These are phyloP conservation scores for Dermatemys mawii DNA, from an alignment of 2,113 vertebrate species.

Conservation along the genomic window DNA sequence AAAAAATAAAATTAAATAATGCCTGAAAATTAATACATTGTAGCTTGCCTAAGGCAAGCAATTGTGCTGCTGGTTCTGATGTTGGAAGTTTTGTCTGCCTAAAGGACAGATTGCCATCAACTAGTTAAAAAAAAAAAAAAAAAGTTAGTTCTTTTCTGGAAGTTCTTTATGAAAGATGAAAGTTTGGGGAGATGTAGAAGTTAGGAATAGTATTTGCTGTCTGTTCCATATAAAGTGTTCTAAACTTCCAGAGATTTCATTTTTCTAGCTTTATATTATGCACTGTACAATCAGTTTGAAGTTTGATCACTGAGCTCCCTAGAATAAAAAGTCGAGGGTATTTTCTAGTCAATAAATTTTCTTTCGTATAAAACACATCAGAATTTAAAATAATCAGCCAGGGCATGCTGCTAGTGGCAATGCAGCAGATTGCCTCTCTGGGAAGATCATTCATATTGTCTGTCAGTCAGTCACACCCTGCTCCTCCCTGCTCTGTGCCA, in stretches of 20 bases:
- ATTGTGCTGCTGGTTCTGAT: background rate
- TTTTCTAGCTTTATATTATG: accelerated
- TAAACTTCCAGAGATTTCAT: background rate
- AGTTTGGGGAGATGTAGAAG: background rate
- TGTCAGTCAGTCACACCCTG: background rate
- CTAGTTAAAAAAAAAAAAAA: background rate
- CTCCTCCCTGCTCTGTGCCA: background rate
- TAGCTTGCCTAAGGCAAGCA: background rate
- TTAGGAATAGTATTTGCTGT: background rate
- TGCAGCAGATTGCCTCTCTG: accelerated
- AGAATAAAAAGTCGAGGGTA: background rate
- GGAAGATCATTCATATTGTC: background rate
- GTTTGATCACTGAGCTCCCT: accelerated
- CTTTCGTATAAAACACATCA: accelerated
- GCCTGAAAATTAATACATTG: background rate
- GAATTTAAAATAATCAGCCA: accelerated
- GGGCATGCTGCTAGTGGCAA: background rate
- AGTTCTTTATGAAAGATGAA: too few relatives aligned
- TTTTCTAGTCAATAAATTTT: accelerated
- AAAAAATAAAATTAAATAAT: background rate
- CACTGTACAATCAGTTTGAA: accelerated
- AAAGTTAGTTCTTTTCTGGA: background rate
- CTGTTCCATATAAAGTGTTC: background rate
- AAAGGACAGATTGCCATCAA: background rate
- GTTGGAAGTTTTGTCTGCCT: accelerated